A percentile compares a stretch with the other conserved stretches of the same genome.
Conservation (phyloP, 2,113 vertebrate species). For the Poecile atricapillus region DNA sequence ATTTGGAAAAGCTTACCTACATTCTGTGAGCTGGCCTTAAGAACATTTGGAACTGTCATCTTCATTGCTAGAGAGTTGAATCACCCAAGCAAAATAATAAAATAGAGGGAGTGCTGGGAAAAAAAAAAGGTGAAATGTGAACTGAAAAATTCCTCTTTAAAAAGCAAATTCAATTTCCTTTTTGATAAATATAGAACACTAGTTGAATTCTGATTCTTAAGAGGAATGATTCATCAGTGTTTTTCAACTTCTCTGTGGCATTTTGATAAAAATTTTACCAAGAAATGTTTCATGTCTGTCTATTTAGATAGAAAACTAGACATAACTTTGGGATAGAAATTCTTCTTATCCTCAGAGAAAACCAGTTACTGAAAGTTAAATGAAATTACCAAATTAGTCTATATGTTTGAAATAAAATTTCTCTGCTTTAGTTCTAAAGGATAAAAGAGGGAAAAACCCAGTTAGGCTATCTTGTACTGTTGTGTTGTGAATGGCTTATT, state of each 20-base stretch:
- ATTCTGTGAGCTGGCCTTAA: background rate
- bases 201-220: constrained; percentile 11
- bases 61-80: background rate
- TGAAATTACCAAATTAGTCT: background rate
- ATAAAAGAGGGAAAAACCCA: background rate
- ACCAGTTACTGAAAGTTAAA: background rate
- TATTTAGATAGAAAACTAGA: background rate
- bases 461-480: background rate
- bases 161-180: background rate
- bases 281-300: background rate
- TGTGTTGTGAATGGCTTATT: background rate
- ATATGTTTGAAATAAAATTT: background rate
- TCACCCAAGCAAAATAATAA: background rate
- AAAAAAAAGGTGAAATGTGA: background rate
- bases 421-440: background rate
- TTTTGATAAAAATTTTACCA: background rate
- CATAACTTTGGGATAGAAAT: background rate
- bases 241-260: background rate
- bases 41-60: background rate
- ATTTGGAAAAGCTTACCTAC: background rate
- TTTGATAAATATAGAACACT: background rate
- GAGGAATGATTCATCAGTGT: constrained; percentile 12
- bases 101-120: background rate
- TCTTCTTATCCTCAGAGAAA: background rate
- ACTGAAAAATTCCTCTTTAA: background rate